Percentiles rank a stretch among this genome's conserved stretches.
These are phyloP conservation scores for Trachelus tabidus DNA, from an alignment of 2,888 invertebrate species.

Conservation along the genomic window DNA sequence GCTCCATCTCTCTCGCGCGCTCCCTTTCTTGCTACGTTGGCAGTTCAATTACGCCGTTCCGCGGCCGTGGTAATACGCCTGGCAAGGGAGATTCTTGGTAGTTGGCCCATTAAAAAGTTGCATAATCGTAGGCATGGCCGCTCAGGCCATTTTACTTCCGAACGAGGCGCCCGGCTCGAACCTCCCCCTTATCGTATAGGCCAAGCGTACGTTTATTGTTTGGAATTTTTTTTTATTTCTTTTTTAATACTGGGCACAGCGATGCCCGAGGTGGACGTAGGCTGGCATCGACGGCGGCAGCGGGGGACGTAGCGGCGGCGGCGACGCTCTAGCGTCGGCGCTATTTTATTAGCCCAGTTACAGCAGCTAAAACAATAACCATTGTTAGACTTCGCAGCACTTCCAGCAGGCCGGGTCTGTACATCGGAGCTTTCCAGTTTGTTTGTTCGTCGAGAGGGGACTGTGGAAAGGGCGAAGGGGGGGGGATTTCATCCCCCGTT, in stretches of 20 bases:
- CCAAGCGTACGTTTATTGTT: no score
- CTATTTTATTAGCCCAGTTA: conserved; percentile 44
- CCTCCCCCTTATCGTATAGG: no score
- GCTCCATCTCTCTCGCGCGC: conserved; percentile 5
- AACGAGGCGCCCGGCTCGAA: background rate
- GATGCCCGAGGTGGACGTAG: background rate
- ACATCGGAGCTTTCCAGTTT: conserved; percentile 28
- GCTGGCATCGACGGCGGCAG: no score
- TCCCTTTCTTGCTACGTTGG: background rate
- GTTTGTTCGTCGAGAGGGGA: conserved; percentile 22
- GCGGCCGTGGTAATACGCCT: background rate
- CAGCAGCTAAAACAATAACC: conserved; percentile 45
- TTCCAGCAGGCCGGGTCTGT: conserved; percentile 28
- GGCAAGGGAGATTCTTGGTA: conserved; percentile 2
- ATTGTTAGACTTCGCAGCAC: conserved; percentile 42
- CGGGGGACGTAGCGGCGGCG: background rate
- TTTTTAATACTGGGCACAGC: background rate
- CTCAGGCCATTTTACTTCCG: background rate
- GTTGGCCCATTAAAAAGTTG: conserved; percentile 13
- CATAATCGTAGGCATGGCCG: conserved; percentile 8
- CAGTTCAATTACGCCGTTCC: background rate
- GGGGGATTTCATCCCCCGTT: background rate
- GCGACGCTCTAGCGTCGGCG: conserved; percentile 5
- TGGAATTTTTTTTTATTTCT: no score
- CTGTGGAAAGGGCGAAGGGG: background rate